Evolutionary conservation across 2,113 vertebrate genomes (phyloP).

Genomic region (Sander vitreus): DNA sequence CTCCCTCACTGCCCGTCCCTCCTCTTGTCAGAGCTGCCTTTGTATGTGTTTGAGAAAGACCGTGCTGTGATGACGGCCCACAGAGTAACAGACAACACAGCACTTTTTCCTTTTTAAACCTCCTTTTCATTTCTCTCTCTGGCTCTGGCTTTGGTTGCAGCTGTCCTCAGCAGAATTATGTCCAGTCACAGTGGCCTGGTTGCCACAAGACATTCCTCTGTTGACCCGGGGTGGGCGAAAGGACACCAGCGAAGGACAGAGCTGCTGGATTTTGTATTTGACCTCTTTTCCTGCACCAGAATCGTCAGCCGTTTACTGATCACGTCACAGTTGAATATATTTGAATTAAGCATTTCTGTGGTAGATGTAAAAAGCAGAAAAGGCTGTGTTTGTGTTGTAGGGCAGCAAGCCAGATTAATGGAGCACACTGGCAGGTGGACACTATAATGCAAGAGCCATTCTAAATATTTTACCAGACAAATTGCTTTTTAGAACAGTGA

Average conservation of each 20-base stretch:
- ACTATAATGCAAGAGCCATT: conserved; percentile 23
- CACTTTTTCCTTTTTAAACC: conserved; percentile 40
- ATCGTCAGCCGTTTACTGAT: conserved; percentile 34
- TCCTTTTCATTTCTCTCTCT: conserved; percentile 4
- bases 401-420: conserved; percentile 23
- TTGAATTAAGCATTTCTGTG: conserved; percentile 31
- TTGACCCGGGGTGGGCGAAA: conserved; percentile 66
- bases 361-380: conserved; percentile 12
- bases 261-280: conserved; percentile 58
- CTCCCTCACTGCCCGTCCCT: conserved; percentile 26
- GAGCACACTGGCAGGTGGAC: conserved; percentile 14
- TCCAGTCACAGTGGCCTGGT: conserved; percentile 71
- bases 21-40: conserved; percentile 59
- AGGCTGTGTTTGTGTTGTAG: not conserved
- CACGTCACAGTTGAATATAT: conserved; percentile 41
- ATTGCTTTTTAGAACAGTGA: not conserved
- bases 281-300: conserved; percentile 62
- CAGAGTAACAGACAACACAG: conserved; percentile 40
- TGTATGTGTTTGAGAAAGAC: conserved; percentile 65
- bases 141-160: conserved; percentile 24
- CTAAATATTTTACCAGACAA: conserved; percentile 38
- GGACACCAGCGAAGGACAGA: conserved; percentile 40
- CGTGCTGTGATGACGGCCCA: conserved; percentile 56
- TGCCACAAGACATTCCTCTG: conserved; percentile 69
- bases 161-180: conserved; percentile 60